Base-by-base conservation (phyloP, 2,797 vertebrate species). In the Antennarius maculatus region DNA sequence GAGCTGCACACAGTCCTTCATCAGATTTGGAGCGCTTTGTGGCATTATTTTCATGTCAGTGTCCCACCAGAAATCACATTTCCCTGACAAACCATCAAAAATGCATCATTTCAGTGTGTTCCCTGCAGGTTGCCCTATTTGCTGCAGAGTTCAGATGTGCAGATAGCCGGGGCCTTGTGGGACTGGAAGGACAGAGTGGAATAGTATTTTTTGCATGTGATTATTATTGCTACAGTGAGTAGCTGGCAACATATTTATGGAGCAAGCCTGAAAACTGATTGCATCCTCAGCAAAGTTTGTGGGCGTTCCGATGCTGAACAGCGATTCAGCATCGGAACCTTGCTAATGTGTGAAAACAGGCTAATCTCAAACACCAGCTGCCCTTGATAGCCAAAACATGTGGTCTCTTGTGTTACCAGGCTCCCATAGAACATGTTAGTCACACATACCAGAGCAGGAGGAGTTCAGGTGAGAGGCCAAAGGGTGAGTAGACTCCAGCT, bases 391-490 rank as follows among this genome's bases (percentile, higher is more conserved):
- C 74, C 75, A 85, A 89, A 86, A 86, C 81, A 87, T 77, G 86
- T 83, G 80, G 68, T 77, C 61, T 86, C 79, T 82, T 52, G 71
- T 78, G 80, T 86, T 91, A 82, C 84, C 77, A 23, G 65, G 45
- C 58, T 61, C 71, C 76, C 73, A 72, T 62, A 72, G 63, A 84
- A 76, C 71, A 70, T 53, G 79, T 92, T 92, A 91, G 91, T 93
- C 91, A 91, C 89, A 91, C 91, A 92, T 92, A 82, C 84, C 87
- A 69, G 72, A 77, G 79, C 69, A 80, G 81, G 75, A 73, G 59
- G 74, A 61, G 83, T 86, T 83, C 85, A 90, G 82, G 86, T 86
- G 72, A 79, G 76, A 71, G 89, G 87, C 84, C 86, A 80, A 73
- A 82, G 81, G 89, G 79, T 76, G 77, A 83, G 67, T 39, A 34